Conservation (phyloP, 1,140 invertebrate genomes). For the Nilaparvata lugens region DNA sequence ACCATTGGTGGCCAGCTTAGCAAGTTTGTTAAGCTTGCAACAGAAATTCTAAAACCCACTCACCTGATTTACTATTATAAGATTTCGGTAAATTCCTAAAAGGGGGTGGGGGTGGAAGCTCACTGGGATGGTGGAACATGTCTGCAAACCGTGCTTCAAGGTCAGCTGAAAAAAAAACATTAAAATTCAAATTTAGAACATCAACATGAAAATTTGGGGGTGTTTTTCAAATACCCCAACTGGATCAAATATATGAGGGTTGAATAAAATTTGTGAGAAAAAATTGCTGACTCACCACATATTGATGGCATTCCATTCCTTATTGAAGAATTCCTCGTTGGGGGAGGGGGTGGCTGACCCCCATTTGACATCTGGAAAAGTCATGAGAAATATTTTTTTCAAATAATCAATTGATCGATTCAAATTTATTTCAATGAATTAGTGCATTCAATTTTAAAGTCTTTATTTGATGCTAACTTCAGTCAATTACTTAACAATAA, state of each 20-base stretch:
- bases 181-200: slow-evolving; percentile 8
- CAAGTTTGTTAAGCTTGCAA: no score
- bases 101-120: slow-evolving; percentile 40
- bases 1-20: no score
- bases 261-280: no score
- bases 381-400: no score
- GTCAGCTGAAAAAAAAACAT: slow-evolving; percentile 31
- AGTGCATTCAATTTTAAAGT: no score
- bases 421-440: no score
- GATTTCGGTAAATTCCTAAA: slow-evolving; percentile 41
- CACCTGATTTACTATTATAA: slow-evolving; percentile 46
- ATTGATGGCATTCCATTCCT: slow-evolving; percentile 15
- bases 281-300: slow-evolving; percentile 6
- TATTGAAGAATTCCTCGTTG: slow-evolving; percentile 25
- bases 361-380: slow-evolving; percentile 19
- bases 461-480: no score
- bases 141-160: slow-evolving; percentile 41
- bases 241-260: no score
- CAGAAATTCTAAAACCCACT: slow-evolving; percentile 18
- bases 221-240: no score
- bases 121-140: slow-evolving; percentile 39
- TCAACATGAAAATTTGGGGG: slow-evolving; percentile 2
- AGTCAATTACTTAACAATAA: no score
- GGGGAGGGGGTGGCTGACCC: slow-evolving; percentile 26
- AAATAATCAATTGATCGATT: no score